Evolutionary conservation across 2,113 vertebrate genomes (phyloP).

Genomic region (Perccottus glenii): DNA sequence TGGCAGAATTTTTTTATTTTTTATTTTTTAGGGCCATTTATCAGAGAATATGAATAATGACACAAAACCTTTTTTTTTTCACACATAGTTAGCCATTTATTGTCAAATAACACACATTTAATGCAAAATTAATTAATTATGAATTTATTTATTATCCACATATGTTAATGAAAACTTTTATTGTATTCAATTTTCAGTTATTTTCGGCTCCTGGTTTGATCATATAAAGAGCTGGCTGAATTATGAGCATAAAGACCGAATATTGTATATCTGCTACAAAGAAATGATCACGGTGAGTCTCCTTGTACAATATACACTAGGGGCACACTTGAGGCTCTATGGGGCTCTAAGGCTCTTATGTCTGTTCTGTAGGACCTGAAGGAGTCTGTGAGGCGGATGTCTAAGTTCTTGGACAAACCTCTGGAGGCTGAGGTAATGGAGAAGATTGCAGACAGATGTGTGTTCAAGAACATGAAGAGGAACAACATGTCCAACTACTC

Average conservation of each 20-base stretch:
- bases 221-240: slow-evolving; percentile 77
- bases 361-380: slow-evolving; percentile 74
- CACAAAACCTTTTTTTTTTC: no score
- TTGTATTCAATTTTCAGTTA: slow-evolving; percentile 47
- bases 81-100: no score
- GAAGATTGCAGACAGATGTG: slow-evolving; percentile 64
- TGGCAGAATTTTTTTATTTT: no score
- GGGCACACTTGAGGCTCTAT: no score
- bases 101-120: no score
- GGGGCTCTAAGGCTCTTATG: no score
- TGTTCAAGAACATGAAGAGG: slow-evolving; percentile 78
- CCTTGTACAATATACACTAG: no score
- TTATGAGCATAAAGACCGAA: slow-evolving; percentile 44
- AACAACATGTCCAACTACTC: slow-evolving; percentile 80
- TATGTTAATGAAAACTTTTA: no score
- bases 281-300: slow-evolving; percentile 54
- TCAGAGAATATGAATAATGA: no score
- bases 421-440: slow-evolving; percentile 52
- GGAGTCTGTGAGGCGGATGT: slow-evolving; percentile 44
- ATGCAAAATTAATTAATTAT: no score
- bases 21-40: no score
- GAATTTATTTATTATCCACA: no score
- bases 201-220: slow-evolving; percentile 80
- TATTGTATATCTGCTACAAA: slow-evolving; percentile 67
- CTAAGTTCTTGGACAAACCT: slow-evolving; percentile 62